phyloP scores from a whole-genome alignment of 37 sponge, comb jelly and placozoan genomes.

The Crambe crambe region DNA sequence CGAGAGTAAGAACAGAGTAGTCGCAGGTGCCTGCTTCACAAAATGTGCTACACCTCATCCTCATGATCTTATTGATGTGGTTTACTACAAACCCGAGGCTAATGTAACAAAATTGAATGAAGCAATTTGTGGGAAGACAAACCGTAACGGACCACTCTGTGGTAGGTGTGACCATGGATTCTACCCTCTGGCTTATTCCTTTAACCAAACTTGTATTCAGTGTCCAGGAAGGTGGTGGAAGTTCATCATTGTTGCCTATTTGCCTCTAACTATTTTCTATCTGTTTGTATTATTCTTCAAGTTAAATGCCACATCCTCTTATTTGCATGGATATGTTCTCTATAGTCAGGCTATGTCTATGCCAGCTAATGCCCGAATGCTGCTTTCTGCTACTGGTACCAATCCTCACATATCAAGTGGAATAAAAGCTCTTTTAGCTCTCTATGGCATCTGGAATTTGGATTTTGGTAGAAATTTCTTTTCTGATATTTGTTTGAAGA shows the following conservation, averaged over 20 bases:
- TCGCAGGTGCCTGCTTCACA: no score
- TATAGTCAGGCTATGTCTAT: slow-evolving; percentile 46
- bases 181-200: slow-evolving; percentile 37
- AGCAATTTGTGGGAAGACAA: slow-evolving; percentile 15
- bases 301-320: slow-evolving; percentile 43
- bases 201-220: not conserved
- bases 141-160: slow-evolving; percentile 57
- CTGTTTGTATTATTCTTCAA: slow-evolving; percentile 51
- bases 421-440: not conserved
- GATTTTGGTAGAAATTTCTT: slow-evolving; percentile 6
- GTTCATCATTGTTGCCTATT: slow-evolving; percentile 18
- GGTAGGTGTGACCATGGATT: slow-evolving; percentile 42
- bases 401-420: not conserved
- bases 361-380: no score
- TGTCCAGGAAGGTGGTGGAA: not conserved
- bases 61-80: no score
- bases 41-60: no score
- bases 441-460: slow-evolving; percentile 34
- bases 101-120: not conserved
- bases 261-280: slow-evolving; percentile 56
- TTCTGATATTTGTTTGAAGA: not conserved
- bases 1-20: no score
- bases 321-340: slow-evolving; percentile 51
- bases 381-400: not conserved
- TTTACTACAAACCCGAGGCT: not conserved